These are phyloP conservation scores for Hartigia nigra DNA, from an alignment of 2,888 invertebrate species.

Conservation along the genomic window DNA sequence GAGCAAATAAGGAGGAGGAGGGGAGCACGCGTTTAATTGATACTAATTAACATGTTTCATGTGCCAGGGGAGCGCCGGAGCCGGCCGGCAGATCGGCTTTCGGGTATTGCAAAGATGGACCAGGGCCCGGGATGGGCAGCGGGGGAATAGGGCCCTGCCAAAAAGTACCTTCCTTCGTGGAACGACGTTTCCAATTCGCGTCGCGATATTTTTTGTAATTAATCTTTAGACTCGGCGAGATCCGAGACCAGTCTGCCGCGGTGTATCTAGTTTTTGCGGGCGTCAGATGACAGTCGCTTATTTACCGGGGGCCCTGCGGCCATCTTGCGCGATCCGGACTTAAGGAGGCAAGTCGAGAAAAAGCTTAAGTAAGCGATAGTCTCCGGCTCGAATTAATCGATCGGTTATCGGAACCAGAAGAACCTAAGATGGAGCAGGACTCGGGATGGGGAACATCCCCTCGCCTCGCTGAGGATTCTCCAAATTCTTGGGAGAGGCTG, in stretches of 20 bases:
- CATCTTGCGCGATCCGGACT: constrained; percentile 62
- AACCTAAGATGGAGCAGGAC: neutral
- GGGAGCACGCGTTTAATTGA: constrained; percentile 5
- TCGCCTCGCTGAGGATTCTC: neutral
- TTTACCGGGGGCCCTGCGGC: constrained; percentile 61
- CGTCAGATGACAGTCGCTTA: constrained; percentile 65
- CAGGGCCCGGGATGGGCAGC: neutral
- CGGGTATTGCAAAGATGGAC: too few species aligned
- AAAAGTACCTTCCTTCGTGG: constrained; percentile 45
- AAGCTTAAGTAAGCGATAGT: constrained; percentile 40
- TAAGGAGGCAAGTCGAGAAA: constrained; percentile 54
- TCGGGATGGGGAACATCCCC: too few species aligned
- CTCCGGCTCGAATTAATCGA: constrained; percentile 54
- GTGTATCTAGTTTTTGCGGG: constrained; percentile 64
- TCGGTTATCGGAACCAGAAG: constrained; percentile 47
- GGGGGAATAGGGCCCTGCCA: constrained; percentile 2
- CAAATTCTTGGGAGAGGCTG: neutral
- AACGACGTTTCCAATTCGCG: constrained; percentile 61
- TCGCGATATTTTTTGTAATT: constrained; percentile 63
- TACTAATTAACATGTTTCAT: constrained; percentile 10
- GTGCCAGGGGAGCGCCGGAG: too few species aligned
- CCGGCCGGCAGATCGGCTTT: too few species aligned
- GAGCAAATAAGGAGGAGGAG: neutral
- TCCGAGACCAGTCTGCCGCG: constrained; percentile 57
- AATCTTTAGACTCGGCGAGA: constrained; percentile 53